phyloP scores from a whole-genome alignment of 2,113 vertebrate genomes.

The Syrmaticus mikado region DNA sequence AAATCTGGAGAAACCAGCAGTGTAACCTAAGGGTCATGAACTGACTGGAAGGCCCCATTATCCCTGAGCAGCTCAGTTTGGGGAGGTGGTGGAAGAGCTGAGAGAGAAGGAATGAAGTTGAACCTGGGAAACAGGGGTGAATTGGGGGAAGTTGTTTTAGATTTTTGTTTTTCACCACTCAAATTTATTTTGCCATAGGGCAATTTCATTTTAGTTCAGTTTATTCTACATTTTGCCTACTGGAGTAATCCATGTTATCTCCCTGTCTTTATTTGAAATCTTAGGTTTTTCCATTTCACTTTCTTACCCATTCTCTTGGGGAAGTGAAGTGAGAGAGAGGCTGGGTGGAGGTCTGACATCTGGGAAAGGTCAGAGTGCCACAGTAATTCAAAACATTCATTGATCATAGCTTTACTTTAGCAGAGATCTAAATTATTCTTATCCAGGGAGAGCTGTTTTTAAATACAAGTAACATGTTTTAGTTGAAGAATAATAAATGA shows the following conservation, averaged over 20 bases:
- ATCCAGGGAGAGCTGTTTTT: neutral
- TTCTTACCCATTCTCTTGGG: neutral
- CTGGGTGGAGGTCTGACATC: neutral
- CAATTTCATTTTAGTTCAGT: neutral
- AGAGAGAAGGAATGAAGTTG: neutral
- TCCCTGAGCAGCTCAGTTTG: neutral
- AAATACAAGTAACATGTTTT: neutral
- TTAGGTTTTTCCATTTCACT: neutral
- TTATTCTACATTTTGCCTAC: neutral
- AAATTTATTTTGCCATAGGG: neutral
- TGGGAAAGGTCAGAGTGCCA: neutral
- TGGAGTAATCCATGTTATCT: neutral
- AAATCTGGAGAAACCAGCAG: neutral
- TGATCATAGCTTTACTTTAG: neutral
- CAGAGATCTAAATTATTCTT: neutral
- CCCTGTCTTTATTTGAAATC: neutral
- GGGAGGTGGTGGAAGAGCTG: neutral
- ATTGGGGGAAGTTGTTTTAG: neutral
- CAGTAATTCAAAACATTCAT: neutral
- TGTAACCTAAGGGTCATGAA: fast-evolving
- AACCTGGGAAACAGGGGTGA: neutral
- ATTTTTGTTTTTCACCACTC: neutral
- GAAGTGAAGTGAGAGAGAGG: neutral
- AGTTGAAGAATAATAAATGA: neutral
- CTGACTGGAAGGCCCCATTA: neutral